Base-by-base conservation (phyloP, 1,140 invertebrate species). In the Drosophila bocqueti region DNA sequence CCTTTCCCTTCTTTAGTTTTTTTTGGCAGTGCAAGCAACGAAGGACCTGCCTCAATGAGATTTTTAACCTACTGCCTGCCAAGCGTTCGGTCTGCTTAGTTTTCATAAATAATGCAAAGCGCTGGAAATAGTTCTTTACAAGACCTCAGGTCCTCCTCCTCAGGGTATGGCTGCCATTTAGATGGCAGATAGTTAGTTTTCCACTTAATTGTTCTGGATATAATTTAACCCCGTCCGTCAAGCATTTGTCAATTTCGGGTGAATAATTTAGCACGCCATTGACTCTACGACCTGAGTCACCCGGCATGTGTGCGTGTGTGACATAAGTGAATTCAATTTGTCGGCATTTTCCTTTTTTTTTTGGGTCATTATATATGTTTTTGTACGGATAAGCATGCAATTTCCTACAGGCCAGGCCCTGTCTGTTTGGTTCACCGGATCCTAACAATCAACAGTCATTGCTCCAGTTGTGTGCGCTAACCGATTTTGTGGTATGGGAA, bases 81-180 rank as follows among this genome's bases (percentile, higher is more conserved):
- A 52, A 59, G 45, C 16, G 18, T 43, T 34, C 29, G 50, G 52
- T 29, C 26, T 45, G 52, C 42, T 24, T 24, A 42, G 21, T 26
- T 67, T 67, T 76, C 69, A 82, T 86, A 76, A 79, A 86, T 86
- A 68, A 85, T 83, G 54, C 54, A 86, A 65, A 65, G 63, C 59
- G 24, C 45, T 67, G 43, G 43, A 75, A 68, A 65, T 65, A 65
- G 57, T 63, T 55, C 68, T 38, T 68, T 42, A n/a, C 40, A 2
- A 10, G 26, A 6, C 40, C 18, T 26, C 18, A 11, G 2, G 24
- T n/a, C 26, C 55, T 21, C 50, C 47, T 3, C 24, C 24, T 24
- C 24, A 24, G 10, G 54, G 40, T 49, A 66, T 57, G 62, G 18
- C 62, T 55, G 66, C 61, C 64, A 47, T 76, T 65, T 38, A 77